A percentile compares a stretch with the other conserved stretches of the same genome.
These are phyloP conservation scores for Himalopsyche japonica DNA, from an alignment of 2,888 invertebrate genomes.

Conservation along the genomic window DNA sequence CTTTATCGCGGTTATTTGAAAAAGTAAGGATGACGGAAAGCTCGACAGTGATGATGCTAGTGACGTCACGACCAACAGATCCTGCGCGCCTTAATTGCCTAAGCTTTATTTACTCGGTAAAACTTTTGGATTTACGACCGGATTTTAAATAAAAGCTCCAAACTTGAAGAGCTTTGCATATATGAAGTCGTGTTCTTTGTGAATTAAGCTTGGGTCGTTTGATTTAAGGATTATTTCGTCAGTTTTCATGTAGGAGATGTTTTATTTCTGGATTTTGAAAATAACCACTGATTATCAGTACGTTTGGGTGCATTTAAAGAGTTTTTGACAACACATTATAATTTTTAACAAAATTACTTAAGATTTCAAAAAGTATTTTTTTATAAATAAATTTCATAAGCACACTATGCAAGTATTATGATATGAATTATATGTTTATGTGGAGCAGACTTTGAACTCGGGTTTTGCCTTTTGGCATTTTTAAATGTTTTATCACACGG, in stretches of 20 bases:
- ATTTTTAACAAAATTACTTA: no score
- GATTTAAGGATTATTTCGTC: not conserved
- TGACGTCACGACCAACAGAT: not conserved
- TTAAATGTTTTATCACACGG: no score
- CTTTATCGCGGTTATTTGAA: no score
- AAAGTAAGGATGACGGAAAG: no score
- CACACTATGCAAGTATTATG: no score
- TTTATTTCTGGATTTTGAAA: not conserved
- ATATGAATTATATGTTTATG: no score
- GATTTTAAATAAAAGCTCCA: not conserved
- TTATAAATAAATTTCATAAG: no score
- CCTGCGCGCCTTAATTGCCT: not conserved
- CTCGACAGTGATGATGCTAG: not conserved
- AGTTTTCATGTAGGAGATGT: not conserved
- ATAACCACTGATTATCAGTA: not conserved
- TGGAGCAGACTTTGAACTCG: no score
- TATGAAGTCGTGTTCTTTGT: not conserved
- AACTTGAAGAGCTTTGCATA: not conserved
- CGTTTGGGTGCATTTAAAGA: no score
- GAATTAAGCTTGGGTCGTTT: not conserved
- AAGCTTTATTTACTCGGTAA: not conserved
- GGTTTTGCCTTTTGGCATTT: no score
- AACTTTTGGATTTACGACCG: not conserved
- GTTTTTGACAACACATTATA: no score
- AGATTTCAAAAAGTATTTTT: no score